Evolutionary conservation across 2,797 vertebrate species (phyloP), one percentile per base, ranked within the genome.

Genomic region (Bradypodion ventrale): DNA sequence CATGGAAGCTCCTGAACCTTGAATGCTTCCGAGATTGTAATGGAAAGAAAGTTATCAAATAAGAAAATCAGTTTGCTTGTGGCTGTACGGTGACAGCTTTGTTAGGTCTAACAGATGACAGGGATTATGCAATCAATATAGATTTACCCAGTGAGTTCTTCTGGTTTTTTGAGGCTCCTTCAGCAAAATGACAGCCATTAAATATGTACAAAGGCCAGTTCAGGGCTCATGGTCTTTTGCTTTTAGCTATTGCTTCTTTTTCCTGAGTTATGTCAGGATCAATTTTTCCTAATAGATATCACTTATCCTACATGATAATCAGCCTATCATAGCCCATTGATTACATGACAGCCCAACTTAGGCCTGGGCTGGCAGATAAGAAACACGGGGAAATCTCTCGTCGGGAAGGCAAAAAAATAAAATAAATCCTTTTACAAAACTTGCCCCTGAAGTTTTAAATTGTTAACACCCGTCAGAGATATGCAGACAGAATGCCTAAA

Each of bases 91-190:
- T 96, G 96, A 96, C 96, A 96, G 97, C 96, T 97, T 96, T 97
- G 96, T 97, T 97, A 97, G 96, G 96, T 95, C 95, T 94, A 96
- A 94, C 96, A 96, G 96, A 97, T 97, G 96, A 97, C 95, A 95
- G 92, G 95, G 95, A 97, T 97, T 97, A 97, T 96, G 97, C 95
- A 94, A 95, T 97, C 96, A 96, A 96, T 93, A 95, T 94, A 93
- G 94, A 95, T 91, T 94, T 94, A 94, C 94, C 89, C 93, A 92
- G 85, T 94, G 95, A 95, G 95, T 95, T 95, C 95, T 94, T 92
- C 86, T 91, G 91, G n/a, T n/a, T 90, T 94, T 78, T 93, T 89
- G 85, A 89, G 89, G 86, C 90, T 93, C 89, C 92, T 94, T 89
- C 85, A 92, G 89, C 90, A 94, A 93, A 94, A 94, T 90, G 93